phyloP scores from a whole-genome alignment of 2,797 vertebrate genomes.

The Tragopan temminckii region DNA sequence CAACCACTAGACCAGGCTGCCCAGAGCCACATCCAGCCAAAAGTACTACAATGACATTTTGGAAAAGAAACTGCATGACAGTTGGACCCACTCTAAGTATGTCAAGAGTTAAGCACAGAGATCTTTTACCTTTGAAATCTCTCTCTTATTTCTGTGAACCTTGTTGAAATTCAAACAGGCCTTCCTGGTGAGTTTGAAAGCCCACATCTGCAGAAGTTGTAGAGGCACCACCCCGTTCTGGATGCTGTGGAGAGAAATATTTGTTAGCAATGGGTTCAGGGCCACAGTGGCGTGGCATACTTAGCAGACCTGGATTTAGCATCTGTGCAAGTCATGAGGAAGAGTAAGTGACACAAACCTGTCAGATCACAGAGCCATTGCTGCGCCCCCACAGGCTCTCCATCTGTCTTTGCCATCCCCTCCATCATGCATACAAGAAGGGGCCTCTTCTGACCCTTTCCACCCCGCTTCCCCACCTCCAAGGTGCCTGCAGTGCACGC shows the following conservation, averaged over 20 bases:
- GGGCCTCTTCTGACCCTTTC: neutral
- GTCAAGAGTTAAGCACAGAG: neutral
- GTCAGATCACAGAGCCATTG: neutral
- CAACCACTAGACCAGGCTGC: no score
- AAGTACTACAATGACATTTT: neutral
- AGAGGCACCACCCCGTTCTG: neutral
- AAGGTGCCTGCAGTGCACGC: neutral
- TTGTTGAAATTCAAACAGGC: neutral
- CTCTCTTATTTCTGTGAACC: neutral
- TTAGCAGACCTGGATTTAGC: neutral
- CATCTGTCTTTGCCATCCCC: neutral
- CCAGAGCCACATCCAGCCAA: no score
- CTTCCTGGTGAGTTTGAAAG: neutral
- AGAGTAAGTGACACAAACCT: neutral
- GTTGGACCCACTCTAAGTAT: neutral
- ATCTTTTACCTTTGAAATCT: neutral
- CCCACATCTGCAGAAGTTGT: neutral
- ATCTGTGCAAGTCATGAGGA: neutral
- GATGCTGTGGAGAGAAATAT: neutral
- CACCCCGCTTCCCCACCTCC: no score
- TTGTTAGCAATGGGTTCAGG: neutral
- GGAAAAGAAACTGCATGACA: neutral
- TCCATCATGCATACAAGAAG: neutral
- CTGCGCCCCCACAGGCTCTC: fast-evolving
- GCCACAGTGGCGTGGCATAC: neutral